Evolutionary conservation across 2,888 invertebrate species (phyloP), one percentile per base, ranked within the genome.

Genomic region (Hydrotaea diabolus): DNA sequence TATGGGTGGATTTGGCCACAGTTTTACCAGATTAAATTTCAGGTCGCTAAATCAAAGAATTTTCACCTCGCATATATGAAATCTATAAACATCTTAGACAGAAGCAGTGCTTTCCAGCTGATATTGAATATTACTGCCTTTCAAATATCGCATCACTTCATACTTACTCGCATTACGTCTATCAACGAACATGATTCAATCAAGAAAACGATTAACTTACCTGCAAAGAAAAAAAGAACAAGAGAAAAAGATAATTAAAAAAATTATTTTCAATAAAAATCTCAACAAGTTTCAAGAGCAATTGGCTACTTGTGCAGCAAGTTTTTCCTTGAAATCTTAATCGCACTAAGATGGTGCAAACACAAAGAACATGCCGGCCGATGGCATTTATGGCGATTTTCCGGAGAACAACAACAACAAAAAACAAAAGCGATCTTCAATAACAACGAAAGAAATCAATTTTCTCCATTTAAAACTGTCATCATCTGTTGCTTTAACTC

Each of bases 391-490:
- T 39, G 19, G 55, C 1, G 55, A 59, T 59, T 59, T 59, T 23
- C 59, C 13, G 9, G 21, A 21, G 53, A 21, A 57, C n/a, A n/a
- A n/a, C n/a, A n/a, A n/a, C n/a, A n/a, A n/a, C n/a, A n/a, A 15
- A 15, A 31, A 43, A 43, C 2, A 11, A 4, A 4, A 21, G 23
- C 59, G 15, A 23, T 26, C 8, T 59, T 13, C 69, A 21, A 46
- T 69, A 39, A 46, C 69, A 69, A 46, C 23, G 46, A 69, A 66
- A 62, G 15, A 36, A 69, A 46, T 69, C 46, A 11, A 69, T 69
- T 69, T 69, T 46, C 69, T n/a, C 69, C 69, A 69, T 69, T 69
- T 69, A 43, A 69, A 23, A 46, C 69, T 69, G 69, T 69, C 69
- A 69, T 69, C 69, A 69, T 69, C 46, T 69, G 69, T 15, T 69